Evolutionary conservation across 2,797 vertebrate genomes (phyloP).

Genomic region (Serranus cabrilla): DNA sequence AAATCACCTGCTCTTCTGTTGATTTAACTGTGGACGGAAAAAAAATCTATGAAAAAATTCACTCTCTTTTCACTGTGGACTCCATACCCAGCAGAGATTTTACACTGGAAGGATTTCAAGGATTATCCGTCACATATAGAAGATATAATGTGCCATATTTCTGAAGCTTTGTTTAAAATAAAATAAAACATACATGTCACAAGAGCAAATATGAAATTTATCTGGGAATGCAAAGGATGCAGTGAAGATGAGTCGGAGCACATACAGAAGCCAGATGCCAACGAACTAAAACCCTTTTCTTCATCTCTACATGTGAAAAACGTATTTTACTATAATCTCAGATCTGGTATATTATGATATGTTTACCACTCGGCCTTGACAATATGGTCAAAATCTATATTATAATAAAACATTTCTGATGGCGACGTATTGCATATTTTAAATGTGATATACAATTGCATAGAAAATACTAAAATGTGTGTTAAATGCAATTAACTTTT

Average conservation of each 20-base stretch:
- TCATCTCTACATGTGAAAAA: not conserved
- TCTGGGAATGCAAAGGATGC: not conserved
- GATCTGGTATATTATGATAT: not conserved
- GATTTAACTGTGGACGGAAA: slow-evolving; percentile 19
- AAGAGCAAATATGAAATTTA: not conserved
- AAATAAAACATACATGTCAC: not conserved
- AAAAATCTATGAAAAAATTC: slow-evolving; percentile 13
- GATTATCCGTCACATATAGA: slow-evolving; percentile 2
- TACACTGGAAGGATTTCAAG: slow-evolving; percentile 4
- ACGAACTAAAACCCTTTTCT: not conserved
- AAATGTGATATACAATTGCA: not conserved
- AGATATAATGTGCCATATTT: not conserved
- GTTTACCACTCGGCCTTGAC: not conserved
- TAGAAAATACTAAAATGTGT: not conserved
- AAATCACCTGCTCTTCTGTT: slow-evolving; percentile 52
- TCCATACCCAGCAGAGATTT: slow-evolving; percentile 5
- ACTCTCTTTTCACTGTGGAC: not conserved
- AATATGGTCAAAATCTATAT: not conserved
- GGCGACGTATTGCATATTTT: not conserved
- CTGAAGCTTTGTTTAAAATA: not conserved
- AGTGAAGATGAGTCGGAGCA: not conserved
- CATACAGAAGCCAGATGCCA: too few species aligned
- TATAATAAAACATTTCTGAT: not conserved
- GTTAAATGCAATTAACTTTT: not conserved
- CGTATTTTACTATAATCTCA: slow-evolving; percentile 7